Conservation (phyloP, 1,140 invertebrate species). For the Asbolus verrucosus region DNA sequence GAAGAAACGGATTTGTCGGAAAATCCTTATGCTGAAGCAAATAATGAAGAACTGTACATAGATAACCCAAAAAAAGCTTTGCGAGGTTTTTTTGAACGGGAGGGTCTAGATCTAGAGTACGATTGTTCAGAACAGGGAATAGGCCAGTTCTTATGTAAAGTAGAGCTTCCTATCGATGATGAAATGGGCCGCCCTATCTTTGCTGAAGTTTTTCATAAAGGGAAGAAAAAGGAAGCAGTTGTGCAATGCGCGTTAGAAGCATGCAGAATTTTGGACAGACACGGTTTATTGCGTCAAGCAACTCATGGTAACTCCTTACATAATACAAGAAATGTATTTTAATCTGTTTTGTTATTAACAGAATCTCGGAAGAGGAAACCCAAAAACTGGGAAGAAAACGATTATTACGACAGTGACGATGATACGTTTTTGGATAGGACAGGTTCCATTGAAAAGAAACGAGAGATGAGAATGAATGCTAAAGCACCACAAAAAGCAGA, state of each 20-base stretch:
- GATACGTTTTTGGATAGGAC: slow-evolving; percentile 96
- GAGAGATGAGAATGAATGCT: slow-evolving; percentile 82
- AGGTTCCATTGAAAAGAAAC: slow-evolving; percentile 90
- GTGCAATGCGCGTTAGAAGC: slow-evolving; percentile 94
- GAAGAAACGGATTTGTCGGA: slow-evolving; percentile 84
- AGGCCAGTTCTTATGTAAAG: slow-evolving; percentile 80
- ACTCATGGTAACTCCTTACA: slow-evolving; percentile 78
- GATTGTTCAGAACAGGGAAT: slow-evolving; percentile 84
- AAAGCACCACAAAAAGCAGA: slow-evolving; percentile 72
- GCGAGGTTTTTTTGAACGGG: slow-evolving; percentile 94
- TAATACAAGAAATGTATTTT: background rate
- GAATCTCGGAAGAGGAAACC: slow-evolving; percentile 77
- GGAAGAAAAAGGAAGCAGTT: slow-evolving; percentile 96
- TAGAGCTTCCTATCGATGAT: slow-evolving; percentile 83
- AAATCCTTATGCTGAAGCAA: slow-evolving; percentile 85
- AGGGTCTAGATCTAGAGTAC: slow-evolving; percentile 89
- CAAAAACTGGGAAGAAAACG: slow-evolving; percentile 88
- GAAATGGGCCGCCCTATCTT: slow-evolving; percentile 77
- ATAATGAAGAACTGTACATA: slow-evolving; percentile 89
- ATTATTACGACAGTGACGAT: slow-evolving; percentile 97
- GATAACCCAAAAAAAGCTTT: slow-evolving; percentile 97
- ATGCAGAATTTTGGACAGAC: slow-evolving; percentile 89
- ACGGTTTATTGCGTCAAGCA: slow-evolving; percentile 82
- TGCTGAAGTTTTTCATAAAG: slow-evolving; percentile 88
- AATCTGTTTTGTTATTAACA: slow-evolving; percentile 50